These are phyloP conservation scores for Cantharis lateralis DNA, from an alignment of 2,888 invertebrate species.

Conservation along the genomic window DNA sequence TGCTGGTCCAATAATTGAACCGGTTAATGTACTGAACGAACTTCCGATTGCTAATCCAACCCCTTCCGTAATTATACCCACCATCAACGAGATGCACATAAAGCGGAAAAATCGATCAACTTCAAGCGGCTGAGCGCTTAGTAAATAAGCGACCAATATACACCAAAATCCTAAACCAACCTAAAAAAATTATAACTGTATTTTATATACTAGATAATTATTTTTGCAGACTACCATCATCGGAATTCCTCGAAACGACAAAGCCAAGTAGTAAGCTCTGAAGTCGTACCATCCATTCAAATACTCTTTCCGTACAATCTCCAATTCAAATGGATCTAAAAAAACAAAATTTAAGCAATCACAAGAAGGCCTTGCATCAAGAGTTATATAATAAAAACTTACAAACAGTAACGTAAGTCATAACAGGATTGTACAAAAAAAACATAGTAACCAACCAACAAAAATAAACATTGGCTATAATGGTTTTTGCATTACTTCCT, in stretches of 20 bases:
- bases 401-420: constrained; percentile 66
- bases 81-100: not conserved
- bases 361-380: no score
- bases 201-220: not conserved
- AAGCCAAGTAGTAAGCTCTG: constrained; percentile 65
- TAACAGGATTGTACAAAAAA: constrained; percentile 68
- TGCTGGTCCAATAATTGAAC: not conserved
- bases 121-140: not conserved
- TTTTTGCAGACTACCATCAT: constrained; percentile 29
- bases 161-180: not conserved
- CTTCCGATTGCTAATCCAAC: not conserved
- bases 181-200: not conserved
- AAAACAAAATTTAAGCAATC: no score
- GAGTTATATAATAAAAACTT: no score
- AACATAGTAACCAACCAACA: constrained; percentile 64
- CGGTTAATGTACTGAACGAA: not conserved
- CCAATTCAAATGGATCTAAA: constrained; percentile 65
- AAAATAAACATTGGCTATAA: constrained; percentile 65
- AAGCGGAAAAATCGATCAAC: not conserved
- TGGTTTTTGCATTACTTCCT: constrained; percentile 62
- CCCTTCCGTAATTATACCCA: not conserved
- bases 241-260: constrained; percentile 62
- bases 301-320: constrained; percentile 64
- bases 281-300: constrained; percentile 71
- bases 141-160: not conserved